phyloP scores from a whole-genome alignment of 2,797 vertebrate species.

The Notoglanidium macrostoma region DNA sequence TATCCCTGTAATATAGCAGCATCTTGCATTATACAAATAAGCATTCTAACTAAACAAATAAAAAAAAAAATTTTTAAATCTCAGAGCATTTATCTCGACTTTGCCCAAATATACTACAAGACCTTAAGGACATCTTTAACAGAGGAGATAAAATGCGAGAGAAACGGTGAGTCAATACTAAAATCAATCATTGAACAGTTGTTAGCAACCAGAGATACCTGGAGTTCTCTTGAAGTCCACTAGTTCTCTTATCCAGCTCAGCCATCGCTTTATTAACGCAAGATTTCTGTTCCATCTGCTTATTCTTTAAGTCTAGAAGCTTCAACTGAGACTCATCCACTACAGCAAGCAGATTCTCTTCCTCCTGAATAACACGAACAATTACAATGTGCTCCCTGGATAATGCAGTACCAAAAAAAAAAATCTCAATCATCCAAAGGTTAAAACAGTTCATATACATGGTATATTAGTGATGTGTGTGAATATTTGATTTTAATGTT shows the following conservation, averaged over 20 bases:
- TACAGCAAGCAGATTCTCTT: constrained; percentile 73
- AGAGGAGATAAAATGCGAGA: background rate
- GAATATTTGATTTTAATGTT: background rate
- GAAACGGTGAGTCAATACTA: background rate
- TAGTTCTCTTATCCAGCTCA: constrained; percentile 78
- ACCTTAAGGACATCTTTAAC: background rate
- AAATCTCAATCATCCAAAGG: background rate
- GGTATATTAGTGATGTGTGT: background rate
- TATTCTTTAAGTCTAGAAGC: constrained; percentile 72
- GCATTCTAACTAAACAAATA: background rate
- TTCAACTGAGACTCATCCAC: constrained; percentile 76
- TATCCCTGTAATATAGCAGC: too few species aligned
- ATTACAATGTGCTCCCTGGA: background rate
- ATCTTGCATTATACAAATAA: background rate
- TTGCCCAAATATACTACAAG: background rate
- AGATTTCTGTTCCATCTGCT: constrained; percentile 71
- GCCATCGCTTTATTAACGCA: constrained; percentile 72
- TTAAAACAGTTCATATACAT: background rate
- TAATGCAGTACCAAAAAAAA: background rate
- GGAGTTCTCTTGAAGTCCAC: constrained; percentile 70
- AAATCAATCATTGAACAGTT: background rate
- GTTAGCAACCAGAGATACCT: constrained; percentile 64
- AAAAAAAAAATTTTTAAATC: too few species aligned
- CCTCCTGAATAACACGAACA: constrained; percentile 72
- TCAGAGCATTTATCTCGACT: background rate